phyloP scores from a whole-genome alignment of 2,888 invertebrate species.

The Liopterus haemorrhoidalis region DNA sequence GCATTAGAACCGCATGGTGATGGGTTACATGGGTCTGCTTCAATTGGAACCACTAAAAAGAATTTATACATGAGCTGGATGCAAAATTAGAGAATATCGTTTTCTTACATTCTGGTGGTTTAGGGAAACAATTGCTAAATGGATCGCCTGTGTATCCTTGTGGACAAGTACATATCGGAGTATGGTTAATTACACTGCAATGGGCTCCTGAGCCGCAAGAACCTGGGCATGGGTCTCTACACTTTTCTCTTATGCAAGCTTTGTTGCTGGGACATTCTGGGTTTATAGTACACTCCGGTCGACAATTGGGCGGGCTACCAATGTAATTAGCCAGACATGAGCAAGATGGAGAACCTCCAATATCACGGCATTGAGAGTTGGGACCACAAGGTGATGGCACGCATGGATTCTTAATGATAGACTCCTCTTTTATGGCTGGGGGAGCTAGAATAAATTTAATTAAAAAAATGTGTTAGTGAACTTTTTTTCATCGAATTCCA shows the following conservation, averaged over 20 bases:
- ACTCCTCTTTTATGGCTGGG: slow-evolving; percentile 34
- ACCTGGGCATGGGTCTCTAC: slow-evolving; percentile 75
- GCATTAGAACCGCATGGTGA: slow-evolving; percentile 63
- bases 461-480: slow-evolving; percentile 7
- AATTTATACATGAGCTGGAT: slow-evolving; percentile 2
- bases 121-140: slow-evolving; percentile 51
- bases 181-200: slow-evolving; percentile 64
- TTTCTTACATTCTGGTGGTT: slow-evolving; percentile 33
- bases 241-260: slow-evolving; percentile 72
- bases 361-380: slow-evolving; percentile 56
- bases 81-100: background rate
- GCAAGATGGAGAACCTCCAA: slow-evolving; percentile 64
- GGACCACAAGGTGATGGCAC: slow-evolving; percentile 46
- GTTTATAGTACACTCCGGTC: slow-evolving; percentile 56
- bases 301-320: slow-evolving; percentile 59
- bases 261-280: slow-evolving; percentile 68
- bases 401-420: slow-evolving; percentile 40
- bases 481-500: slow-evolving; percentile 1
- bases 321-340: slow-evolving; percentile 63
- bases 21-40: slow-evolving; percentile 55
- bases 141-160: slow-evolving; percentile 69
- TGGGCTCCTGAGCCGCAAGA: slow-evolving; percentile 63
- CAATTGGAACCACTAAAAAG: slow-evolving; percentile 27
- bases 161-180: slow-evolving; percentile 67
- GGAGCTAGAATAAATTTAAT: slow-evolving; percentile 32